phyloP scores from a whole-genome alignment of 2,113 vertebrate species.

The Phocoena phocoena region DNA sequence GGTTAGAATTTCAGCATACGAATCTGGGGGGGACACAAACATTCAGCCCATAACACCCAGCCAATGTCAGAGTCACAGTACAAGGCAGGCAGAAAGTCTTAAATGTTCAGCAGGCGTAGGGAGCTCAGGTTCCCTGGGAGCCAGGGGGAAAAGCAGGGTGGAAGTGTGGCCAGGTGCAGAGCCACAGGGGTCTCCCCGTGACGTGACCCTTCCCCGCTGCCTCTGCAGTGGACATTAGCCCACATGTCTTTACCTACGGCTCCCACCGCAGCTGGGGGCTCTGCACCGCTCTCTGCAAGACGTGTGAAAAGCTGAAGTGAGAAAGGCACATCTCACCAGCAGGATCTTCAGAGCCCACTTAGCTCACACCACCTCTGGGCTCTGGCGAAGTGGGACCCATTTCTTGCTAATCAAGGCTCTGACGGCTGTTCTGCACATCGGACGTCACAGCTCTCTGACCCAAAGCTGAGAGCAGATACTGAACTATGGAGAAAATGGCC shows the following conservation, averaged over 20 bases:
- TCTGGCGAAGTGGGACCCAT: rapidly evolving
- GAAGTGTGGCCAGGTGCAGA: background rate
- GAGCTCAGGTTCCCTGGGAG: background rate
- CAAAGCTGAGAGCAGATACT: background rate
- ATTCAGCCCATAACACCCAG: background rate
- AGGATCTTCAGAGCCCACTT: constrained; percentile 6
- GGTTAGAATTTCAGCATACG: background rate
- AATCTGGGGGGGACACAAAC: background rate
- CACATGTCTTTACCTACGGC: background rate
- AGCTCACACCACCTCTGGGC: background rate
- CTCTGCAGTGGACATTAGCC: background rate
- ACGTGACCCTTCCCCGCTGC: background rate
- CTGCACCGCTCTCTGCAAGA: constrained; percentile 45
- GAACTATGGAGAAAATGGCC: background rate
- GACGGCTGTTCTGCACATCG: background rate
- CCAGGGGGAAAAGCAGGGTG: background rate
- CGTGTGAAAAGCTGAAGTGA: constrained; percentile 12
- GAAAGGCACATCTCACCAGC: background rate
- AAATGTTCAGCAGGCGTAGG: background rate
- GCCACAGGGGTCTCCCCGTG: background rate
- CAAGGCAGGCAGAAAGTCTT: background rate
- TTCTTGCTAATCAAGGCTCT: constrained; percentile 21
- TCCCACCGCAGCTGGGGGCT: background rate
- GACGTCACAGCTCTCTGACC: background rate
- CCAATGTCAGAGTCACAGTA: background rate